These are phyloP conservation scores for Xyliphius kryptos DNA, from an alignment of 2,113 vertebrate genomes.

Conservation along the genomic window DNA sequence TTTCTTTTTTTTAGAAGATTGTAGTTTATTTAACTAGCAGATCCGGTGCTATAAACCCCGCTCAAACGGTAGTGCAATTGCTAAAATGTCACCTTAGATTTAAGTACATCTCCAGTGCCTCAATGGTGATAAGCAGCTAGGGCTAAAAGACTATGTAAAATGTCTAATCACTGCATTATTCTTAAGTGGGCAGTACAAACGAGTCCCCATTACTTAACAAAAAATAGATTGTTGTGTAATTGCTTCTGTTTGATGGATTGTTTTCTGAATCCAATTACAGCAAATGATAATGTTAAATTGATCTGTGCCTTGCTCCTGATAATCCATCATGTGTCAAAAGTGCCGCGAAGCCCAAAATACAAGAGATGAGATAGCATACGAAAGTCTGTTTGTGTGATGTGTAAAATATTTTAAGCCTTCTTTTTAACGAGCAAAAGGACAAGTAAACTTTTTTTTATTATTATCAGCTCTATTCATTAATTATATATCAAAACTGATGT, in stretches of 20 bases:
- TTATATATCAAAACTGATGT: no score
- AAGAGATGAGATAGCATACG: no score
- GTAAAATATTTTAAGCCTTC: no score
- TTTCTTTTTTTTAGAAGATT: no score
- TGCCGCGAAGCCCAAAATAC: constrained; percentile 22
- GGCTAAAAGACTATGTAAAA: constrained; percentile 15
- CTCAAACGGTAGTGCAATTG: constrained; percentile 11
- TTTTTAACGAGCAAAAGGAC: no score
- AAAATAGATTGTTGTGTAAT: constrained; percentile 44
- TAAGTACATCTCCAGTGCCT: constrained; percentile 38
- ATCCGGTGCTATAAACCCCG: constrained; percentile 28
- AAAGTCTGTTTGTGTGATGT: no score
- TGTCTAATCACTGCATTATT: constrained; percentile 30
- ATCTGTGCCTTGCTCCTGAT: constrained; percentile 37
- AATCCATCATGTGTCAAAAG: constrained; percentile 49
- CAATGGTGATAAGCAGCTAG: neutral
- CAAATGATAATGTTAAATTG: constrained; percentile 55
- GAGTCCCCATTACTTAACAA: constrained; percentile 15
- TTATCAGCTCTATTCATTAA: no score
- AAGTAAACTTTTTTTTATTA: no score
- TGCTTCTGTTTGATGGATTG: constrained; percentile 45
- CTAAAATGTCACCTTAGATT: constrained; percentile 35
- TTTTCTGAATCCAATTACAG: constrained; percentile 51
- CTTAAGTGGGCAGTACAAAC: constrained; percentile 37
- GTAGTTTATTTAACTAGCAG: no score